Base-by-base conservation (phyloP, 2,113 vertebrate species). In the Eclectus roratus region DNA sequence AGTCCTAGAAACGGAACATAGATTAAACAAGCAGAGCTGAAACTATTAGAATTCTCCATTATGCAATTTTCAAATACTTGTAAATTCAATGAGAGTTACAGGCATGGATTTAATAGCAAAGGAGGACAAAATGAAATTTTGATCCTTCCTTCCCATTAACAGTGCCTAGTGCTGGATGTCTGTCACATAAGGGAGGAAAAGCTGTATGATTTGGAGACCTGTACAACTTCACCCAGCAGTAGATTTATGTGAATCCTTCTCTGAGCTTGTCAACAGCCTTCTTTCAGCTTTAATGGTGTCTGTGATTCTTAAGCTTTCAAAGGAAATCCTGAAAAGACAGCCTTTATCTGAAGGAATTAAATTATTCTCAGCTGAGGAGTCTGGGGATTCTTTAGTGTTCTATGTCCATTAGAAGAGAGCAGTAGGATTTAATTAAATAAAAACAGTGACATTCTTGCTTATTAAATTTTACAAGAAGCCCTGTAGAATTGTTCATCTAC, bases 351-450 rank as follows among this genome's bases (percentile, higher is more conserved):
- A 89, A 28, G 20, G 85, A 91, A 94, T 95, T 82, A 53, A 91
- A 88, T 88, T 77, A 55, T 77, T 82, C n/a, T 60, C 37, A 66
- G 28, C 29, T 63, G 23, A 43, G n/a, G 21, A 77, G 25, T 89
- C 39, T 66, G 6, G 15, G 65, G 29, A 66, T 83, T 83, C 21
- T 77, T 49, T 29, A 90, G 24, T 58, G 29, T 23, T 73, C 85
- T 82, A 69, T 41, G 20, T 43, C 3, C 1, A 0, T 43, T 56
- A 95, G 53, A 88, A 89, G 50, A 73, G 4, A 49, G 18, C 50
- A 19, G 28, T 61, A 80, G 8, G 29, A 73, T 93, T 88, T 85
- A 94, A 95, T 91, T 65, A 80, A 91, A 83, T 77, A 77, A 91
- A 84, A 89, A 9, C 29, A 85, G 20, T 70, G 19, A 66, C 33